Percentiles rank a stretch among this genome's conserved stretches.
Conservation (phyloP, 2,888 invertebrate species). For the Plagodis pulveraria region DNA sequence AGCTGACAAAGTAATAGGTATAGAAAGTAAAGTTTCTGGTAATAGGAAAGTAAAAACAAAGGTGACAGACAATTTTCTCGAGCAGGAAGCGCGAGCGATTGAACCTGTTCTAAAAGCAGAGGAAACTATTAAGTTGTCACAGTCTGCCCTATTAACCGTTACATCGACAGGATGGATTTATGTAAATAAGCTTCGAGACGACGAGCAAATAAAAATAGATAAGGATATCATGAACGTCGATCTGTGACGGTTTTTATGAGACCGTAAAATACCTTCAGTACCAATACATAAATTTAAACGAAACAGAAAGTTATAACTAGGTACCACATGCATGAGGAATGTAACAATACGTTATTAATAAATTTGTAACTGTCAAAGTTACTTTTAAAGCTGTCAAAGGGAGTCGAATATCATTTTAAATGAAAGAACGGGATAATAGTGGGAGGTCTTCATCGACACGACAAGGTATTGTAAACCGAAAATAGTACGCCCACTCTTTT, state of each 20-base stretch:
- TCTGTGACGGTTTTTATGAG: conserved; percentile 7
- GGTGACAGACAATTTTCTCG: conserved; percentile 42
- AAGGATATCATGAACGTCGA: conserved; percentile 29
- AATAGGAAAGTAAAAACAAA: conserved; percentile 31
- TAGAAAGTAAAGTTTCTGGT: conserved; percentile 16
- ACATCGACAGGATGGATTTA: conserved; percentile 73
- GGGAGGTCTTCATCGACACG: conserved; percentile 35
- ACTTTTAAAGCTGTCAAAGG: conserved; percentile 2
- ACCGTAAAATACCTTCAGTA: neutral
- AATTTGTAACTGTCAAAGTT: conserved; percentile 16
- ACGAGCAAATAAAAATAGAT: conserved; percentile 57
- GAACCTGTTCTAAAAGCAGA: conserved; percentile 61
- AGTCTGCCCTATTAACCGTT: conserved; percentile 64
- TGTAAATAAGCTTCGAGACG: conserved; percentile 44
- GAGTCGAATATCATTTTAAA: conserved; percentile 20
- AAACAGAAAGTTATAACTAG: neutral
- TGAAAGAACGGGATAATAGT: conserved; percentile 31
- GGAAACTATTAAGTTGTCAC: conserved; percentile 82
- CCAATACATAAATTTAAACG: neutral
- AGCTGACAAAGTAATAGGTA: conserved; percentile 6
- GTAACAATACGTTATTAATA: neutral
- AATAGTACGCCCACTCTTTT: conserved; percentile 40
- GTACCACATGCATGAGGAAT: neutral
- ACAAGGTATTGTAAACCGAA: conserved; percentile 37
- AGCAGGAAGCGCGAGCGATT: conserved; percentile 52